Evolutionary conservation across 2,888 invertebrate species (phyloP).

Genomic region (Reticulitermes lucifugus): DNA sequence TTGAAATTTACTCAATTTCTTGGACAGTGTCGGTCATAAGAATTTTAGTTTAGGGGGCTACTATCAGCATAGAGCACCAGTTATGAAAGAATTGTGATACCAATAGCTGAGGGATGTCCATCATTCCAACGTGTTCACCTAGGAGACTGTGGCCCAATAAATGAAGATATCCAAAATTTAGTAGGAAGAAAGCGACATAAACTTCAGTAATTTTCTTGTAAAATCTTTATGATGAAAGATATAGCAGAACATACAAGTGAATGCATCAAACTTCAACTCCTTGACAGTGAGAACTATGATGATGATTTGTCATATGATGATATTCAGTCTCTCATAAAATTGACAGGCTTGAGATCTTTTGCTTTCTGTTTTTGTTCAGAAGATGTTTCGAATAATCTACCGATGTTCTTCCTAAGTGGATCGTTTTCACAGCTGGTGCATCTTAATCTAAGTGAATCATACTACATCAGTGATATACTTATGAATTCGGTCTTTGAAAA

Average conservation of each 20-base stretch:
- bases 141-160: neutral
- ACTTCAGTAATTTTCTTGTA: neutral
- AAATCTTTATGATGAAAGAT: neutral
- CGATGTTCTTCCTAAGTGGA: neutral
- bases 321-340: neutral
- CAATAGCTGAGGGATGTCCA: conserved; percentile 30
- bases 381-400: neutral
- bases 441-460: neutral
- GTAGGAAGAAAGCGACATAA: neutral
- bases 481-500: neutral
- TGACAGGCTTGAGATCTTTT: neutral
- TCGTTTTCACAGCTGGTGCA: neutral
- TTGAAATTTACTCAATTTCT: neutral
- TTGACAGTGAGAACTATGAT: neutral
- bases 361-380: neutral
- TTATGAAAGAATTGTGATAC: neutral
- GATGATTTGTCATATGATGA: neutral
- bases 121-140: neutral
- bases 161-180: neutral
- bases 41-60: neutral
- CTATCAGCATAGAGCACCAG: too few species aligned
- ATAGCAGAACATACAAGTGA: neutral
- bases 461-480: neutral
- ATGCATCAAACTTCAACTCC: neutral
- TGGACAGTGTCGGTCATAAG: neutral